Percentiles rank a stretch among this genome's conserved stretches.
phyloP scores from a whole-genome alignment of 2,888 invertebrate species.

The Ormyrus pomaceus region DNA sequence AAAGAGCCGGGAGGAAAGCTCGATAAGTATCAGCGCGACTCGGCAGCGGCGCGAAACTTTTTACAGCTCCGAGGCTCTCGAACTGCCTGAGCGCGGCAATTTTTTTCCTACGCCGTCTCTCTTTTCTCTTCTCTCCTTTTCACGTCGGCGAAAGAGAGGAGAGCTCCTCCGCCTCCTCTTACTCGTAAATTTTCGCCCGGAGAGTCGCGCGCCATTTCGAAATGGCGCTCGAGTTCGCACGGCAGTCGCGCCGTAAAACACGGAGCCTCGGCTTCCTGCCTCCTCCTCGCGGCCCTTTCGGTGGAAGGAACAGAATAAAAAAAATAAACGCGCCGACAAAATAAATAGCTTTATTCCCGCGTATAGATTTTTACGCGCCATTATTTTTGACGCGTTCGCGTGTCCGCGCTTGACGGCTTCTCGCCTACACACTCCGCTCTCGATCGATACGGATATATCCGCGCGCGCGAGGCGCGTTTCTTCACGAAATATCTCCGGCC shows the following conservation, averaged over 20 bases:
- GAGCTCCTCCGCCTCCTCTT: slow-evolving; percentile 53
- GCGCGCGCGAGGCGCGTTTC: too few relatives aligned
- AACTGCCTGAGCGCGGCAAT: background rate
- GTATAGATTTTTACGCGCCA: background rate
- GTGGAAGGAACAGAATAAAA: too few relatives aligned
- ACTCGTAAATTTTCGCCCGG: slow-evolving; percentile 58
- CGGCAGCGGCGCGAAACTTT: background rate
- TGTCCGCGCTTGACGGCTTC: too few relatives aligned
- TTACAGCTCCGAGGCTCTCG: slow-evolving; percentile 16
- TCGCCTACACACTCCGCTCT: too few relatives aligned
- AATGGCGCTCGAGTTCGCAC: slow-evolving; percentile 32
- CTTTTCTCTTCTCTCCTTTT: slow-evolving; percentile 2
- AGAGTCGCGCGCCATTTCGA: slow-evolving; percentile 20
- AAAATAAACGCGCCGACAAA: too few relatives aligned
- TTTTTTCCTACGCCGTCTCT: background rate
- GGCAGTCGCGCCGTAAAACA: too few relatives aligned
- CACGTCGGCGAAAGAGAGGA: slow-evolving; percentile 1
- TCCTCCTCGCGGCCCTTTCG: too few relatives aligned
- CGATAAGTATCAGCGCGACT: background rate
- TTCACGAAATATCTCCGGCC: background rate
- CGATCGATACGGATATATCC: too few relatives aligned
- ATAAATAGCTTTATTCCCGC: too few relatives aligned
- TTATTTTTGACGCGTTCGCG: background rate
- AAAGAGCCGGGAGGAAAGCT: background rate
- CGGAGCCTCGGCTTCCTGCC: background rate